These are phyloP conservation scores for Drosophila longiperda DNA, from an alignment of 2,888 invertebrate genomes.

Conservation along the genomic window DNA sequence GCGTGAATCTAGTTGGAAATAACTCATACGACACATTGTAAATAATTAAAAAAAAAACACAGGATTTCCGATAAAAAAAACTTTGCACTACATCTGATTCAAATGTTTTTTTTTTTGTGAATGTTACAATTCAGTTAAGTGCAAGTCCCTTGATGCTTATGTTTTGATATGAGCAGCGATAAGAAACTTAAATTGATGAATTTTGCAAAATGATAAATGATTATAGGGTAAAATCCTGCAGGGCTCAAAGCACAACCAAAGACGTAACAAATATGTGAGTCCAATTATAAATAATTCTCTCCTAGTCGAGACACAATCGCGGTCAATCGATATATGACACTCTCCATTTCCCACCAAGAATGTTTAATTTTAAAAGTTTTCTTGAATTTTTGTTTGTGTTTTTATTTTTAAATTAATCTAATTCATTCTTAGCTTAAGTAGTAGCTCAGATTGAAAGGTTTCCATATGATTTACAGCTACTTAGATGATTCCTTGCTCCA, in stretches of 20 bases:
- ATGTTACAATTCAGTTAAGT: conserved; percentile 41
- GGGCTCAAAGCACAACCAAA: not conserved
- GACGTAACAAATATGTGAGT: conserved; percentile 9
- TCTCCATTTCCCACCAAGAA: not conserved
- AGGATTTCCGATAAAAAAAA: conserved; percentile 3
- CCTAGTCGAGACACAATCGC: not conserved
- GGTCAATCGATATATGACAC: not conserved
- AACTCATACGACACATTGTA: conserved; percentile 28
- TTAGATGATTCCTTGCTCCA: not conserved
- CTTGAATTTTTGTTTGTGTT: no score
- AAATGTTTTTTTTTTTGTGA: not conserved
- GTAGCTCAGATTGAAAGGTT: not conserved
- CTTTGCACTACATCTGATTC: not conserved
- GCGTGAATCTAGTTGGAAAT: conserved; percentile 37
- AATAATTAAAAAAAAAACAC: conserved; percentile 1
- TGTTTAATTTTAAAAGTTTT: not conserved
- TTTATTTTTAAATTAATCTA: accelerated
- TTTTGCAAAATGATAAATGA: conserved; percentile 4
- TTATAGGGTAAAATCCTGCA: not conserved
- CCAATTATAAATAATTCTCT: not conserved
- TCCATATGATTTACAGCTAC: not conserved
- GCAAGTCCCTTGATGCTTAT: conserved; percentile 13
- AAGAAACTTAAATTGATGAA: not conserved
- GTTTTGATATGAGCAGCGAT: conserved; percentile 31
- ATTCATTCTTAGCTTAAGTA: not conserved